Percentiles rank a stretch among this genome's conserved stretches.
Evolutionary conservation across 2,797 vertebrate genomes (phyloP).

Genomic region (Calcarius lapponicus): DNA sequence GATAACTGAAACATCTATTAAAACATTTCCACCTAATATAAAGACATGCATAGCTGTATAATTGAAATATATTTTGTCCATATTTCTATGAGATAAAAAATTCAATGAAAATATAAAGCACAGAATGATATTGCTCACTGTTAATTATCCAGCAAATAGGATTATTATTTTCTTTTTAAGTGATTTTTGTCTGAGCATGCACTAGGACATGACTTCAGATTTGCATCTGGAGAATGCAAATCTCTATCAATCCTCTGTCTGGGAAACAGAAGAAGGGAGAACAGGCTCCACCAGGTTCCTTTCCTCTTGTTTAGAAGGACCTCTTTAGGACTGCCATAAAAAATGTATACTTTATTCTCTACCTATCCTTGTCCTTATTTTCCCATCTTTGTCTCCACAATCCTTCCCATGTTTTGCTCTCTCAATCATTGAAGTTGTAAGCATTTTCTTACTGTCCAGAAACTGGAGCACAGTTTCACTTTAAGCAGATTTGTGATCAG

Average conservation of each 20-base stretch:
- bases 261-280: background rate
- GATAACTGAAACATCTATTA: slow-evolving; percentile 61
- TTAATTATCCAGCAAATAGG: slow-evolving; percentile 46
- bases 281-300: background rate
- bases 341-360: background rate
- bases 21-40: slow-evolving; percentile 48
- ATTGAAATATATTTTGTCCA: slow-evolving; percentile 60
- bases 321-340: background rate
- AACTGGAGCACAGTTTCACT: background rate
- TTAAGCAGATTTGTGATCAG: background rate
- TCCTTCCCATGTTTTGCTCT: background rate
- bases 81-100: slow-evolving; percentile 32
- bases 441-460: background rate
- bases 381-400: background rate
- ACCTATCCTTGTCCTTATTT: background rate
- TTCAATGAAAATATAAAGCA: slow-evolving; percentile 41
- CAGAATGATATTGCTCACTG: background rate
- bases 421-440: background rate
- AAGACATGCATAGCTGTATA: slow-evolving; percentile 30
- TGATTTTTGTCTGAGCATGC: background rate
- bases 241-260: background rate
- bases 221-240: background rate
- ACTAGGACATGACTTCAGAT: background rate
- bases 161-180: slow-evolving; percentile 49
- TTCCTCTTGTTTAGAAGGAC: background rate